phyloP scores from a whole-genome alignment of 2,113 vertebrate species.

The Barbus barbus region DNA sequence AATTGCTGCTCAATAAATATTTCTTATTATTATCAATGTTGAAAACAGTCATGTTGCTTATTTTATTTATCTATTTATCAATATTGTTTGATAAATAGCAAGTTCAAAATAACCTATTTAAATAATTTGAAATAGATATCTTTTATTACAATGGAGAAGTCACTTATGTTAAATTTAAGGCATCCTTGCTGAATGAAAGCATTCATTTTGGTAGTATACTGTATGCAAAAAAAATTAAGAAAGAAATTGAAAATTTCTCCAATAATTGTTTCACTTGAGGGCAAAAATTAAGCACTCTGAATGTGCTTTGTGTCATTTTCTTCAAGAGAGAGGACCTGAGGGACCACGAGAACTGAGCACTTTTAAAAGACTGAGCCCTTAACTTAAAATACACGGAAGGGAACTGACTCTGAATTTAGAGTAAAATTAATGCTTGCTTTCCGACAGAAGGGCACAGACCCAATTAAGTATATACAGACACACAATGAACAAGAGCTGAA shows the following conservation, averaged over 20 bases:
- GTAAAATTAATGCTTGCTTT: not conserved
- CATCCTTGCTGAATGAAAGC: too few relatives aligned
- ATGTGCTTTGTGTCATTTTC: conserved; percentile 21
- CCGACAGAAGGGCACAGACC: not conserved
- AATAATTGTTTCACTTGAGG: conserved; percentile 31
- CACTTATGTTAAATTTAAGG: too few relatives aligned
- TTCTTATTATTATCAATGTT: too few relatives aligned
- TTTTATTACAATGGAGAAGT: too few relatives aligned
- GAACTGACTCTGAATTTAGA: not conserved
- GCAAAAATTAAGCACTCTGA: conserved; percentile 23
- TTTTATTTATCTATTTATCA: too few relatives aligned
- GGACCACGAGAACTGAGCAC: not conserved
- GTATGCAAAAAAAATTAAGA: too few relatives aligned
- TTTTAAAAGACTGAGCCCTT: conserved; percentile 17
- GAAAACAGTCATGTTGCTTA: too few relatives aligned
- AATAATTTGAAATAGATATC: too few relatives aligned
- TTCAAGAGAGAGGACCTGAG: conserved; percentile 7
- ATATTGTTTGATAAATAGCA: too few relatives aligned
- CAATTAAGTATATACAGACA: not conserved
- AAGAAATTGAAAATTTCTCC: conserved; percentile 1
- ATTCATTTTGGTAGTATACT: too few relatives aligned
- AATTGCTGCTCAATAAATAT: too few relatives aligned
- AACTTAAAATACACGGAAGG: conserved; percentile 2
- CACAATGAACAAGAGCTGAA: not conserved
- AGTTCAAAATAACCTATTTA: too few relatives aligned